phyloP scores from a whole-genome alignment of 2,797 vertebrate genomes.

The Pseudochromis fuscus region DNA sequence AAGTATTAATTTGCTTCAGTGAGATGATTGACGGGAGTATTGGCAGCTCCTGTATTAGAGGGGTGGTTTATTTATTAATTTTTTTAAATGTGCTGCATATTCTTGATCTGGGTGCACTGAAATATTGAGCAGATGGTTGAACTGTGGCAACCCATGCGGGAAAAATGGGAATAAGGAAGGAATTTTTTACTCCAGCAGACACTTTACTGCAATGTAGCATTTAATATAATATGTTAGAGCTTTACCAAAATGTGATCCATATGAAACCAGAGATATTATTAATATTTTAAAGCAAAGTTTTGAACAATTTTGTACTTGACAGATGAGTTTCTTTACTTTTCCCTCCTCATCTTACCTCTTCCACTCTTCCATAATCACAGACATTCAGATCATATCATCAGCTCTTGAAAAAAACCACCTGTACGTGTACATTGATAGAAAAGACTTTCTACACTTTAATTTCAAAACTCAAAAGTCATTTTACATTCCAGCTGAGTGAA shows the following conservation, averaged over 20 bases:
- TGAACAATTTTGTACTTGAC: not conserved
- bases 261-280: slow-evolving; percentile 8
- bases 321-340: no score
- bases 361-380: no score
- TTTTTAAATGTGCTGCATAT: slow-evolving; percentile 35
- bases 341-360: no score
- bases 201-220: slow-evolving; percentile 11
- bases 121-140: slow-evolving; percentile 65
- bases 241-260: slow-evolving; percentile 7
- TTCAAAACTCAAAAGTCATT: no score
- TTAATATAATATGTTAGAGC: not conserved
- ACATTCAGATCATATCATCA: no score
- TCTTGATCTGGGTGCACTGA: slow-evolving; percentile 30
- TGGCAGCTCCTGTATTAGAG: slow-evolving; percentile 22
- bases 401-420: no score
- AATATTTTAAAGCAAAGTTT: not conserved
- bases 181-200: slow-evolving; percentile 31
- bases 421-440: no score
- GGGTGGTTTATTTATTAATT: slow-evolving; percentile 47
- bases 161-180: slow-evolving; percentile 49
- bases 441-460: no score
- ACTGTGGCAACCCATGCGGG: slow-evolving; percentile 53
- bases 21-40: slow-evolving; percentile 27
- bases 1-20: slow-evolving; percentile 24
- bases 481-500: no score